A percentile compares a stretch with the other conserved stretches of the same genome.
phyloP scores from a whole-genome alignment of 2,797 vertebrate species.

The Typhlichthys subterraneus region DNA sequence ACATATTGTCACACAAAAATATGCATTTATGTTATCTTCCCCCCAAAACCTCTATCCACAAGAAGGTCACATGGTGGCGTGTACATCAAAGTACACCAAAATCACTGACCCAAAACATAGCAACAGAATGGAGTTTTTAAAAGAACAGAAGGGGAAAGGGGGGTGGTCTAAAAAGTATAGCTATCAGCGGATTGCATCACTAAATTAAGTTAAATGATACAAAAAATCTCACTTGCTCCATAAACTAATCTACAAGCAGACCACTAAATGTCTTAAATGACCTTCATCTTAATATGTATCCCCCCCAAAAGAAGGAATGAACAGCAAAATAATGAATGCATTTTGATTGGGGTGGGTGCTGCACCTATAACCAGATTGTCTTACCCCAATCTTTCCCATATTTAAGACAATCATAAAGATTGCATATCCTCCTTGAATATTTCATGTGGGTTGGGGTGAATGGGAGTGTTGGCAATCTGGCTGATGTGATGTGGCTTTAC shows the following conservation, averaged over 20 bases:
- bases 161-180: no score
- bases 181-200: neutral
- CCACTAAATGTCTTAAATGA: no score
- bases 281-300: neutral
- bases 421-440: conserved; percentile 69
- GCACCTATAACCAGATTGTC: conserved; percentile 54
- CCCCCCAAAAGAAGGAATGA: neutral
- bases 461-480: conserved; percentile 69
- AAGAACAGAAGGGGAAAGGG: no score
- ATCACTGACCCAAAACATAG: neutral
- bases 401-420: conserved; percentile 72
- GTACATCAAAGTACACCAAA: neutral
- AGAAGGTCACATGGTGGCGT: no score
- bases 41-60: no score
- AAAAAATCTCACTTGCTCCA: neutral
- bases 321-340: neutral
- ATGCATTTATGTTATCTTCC: neutral
- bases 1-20: neutral
- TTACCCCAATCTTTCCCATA: conserved; percentile 47
- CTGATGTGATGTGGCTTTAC: conserved; percentile 48
- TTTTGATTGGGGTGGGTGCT: no score
- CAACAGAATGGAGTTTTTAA: neutral
- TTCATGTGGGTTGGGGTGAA: conserved; percentile 60
- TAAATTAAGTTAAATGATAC: neutral
- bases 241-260: neutral